Conservation (phyloP, 2,888 invertebrate genomes). For the Drosophila tanythrix region DNA sequence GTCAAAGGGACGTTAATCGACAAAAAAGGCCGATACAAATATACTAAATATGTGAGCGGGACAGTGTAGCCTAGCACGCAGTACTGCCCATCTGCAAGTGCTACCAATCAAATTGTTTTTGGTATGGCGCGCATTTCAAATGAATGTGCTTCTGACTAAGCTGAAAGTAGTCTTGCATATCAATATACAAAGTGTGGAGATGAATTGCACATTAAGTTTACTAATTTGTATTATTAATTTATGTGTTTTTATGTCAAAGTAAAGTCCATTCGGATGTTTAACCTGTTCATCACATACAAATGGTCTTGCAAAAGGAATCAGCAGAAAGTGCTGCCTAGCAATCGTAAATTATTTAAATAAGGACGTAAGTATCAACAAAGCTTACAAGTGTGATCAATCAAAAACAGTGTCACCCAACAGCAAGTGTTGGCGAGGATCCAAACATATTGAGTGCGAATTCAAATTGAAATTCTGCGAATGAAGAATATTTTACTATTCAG, state of each 20-base stretch:
- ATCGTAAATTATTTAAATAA: background rate
- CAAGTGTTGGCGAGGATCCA: no score
- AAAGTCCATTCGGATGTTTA: background rate
- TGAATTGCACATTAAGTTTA: background rate
- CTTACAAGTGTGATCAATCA: background rate
- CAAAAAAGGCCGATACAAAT: background rate
- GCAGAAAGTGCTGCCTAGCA: background rate
- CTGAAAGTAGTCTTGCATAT: background rate
- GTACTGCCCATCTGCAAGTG: constrained; percentile 26
- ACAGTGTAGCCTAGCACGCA: constrained; percentile 14
- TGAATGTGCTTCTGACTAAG: background rate
- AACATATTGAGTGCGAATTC: background rate
- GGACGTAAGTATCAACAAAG: background rate
- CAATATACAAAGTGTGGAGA: background rate
- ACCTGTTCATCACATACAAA: background rate
- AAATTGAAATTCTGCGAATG: background rate
- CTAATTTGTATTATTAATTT: background rate
- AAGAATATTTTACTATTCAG: background rate
- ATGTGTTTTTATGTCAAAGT: background rate
- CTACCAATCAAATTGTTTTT: background rate
- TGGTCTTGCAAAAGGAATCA: background rate
- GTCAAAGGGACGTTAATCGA: background rate
- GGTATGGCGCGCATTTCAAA: constrained; percentile 18
- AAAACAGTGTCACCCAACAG: background rate
- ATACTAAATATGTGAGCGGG: background rate